Evolutionary conservation across 2,888 invertebrate species (phyloP).

Genomic region (Erynnis tages): DNA sequence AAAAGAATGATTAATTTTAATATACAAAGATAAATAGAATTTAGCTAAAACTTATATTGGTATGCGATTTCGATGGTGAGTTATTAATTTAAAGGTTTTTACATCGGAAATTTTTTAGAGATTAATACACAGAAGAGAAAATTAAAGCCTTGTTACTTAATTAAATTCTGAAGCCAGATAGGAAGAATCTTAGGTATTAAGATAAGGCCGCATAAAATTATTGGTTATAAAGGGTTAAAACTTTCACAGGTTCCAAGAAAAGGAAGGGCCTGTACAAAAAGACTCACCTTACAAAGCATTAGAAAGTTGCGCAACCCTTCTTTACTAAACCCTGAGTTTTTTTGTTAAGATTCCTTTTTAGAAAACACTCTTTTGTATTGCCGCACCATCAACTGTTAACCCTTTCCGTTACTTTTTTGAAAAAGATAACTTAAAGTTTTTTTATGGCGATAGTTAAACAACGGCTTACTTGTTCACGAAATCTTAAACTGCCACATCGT

Average conservation of each 20-base stretch:
- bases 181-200: no score
- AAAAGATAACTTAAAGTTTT: constrained; percentile 56
- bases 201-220: no score
- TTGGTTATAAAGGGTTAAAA: constrained; percentile 54
- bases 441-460: constrained; percentile 39
- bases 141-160: no score
- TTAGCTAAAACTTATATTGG: no score
- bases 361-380: constrained; percentile 65
- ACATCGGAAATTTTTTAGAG: no score
- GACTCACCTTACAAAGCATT: constrained; percentile 74
- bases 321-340: constrained; percentile 60
- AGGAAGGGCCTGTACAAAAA: constrained; percentile 47
- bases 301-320: constrained; percentile 81
- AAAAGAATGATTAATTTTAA: no score
- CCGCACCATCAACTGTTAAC: constrained; percentile 66
- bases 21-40: no score
- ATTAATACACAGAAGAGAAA: no score
- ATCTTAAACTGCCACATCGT: constrained; percentile 30
- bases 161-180: no score
- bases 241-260: constrained; percentile 74
- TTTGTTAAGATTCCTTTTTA: constrained; percentile 65
- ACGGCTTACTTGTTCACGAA: constrained; percentile 34
- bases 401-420: constrained; percentile 73
- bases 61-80: no score
- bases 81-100: no score